Conservation (phyloP, 92 coral and sea anemone species). For the Nematostella vectensis region DNA sequence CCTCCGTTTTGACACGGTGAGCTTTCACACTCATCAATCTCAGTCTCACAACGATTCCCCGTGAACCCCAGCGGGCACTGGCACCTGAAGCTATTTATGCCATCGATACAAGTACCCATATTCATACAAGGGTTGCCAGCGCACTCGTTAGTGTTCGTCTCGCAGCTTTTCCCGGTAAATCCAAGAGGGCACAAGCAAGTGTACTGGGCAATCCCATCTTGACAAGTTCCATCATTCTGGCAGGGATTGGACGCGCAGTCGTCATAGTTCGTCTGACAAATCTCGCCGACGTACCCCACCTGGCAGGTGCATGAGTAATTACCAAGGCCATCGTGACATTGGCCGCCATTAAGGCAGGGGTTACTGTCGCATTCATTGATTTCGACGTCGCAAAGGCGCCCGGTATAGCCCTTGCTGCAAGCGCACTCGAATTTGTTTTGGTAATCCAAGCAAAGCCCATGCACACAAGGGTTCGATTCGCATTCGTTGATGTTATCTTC, state of each 20-base stretch:
- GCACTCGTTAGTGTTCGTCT: slow-evolving; percentile 50
- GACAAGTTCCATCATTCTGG: slow-evolving; percentile 55
- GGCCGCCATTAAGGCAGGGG: slow-evolving; percentile 67
- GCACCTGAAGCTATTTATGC: slow-evolving; percentile 49
- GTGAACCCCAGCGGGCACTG: slow-evolving; percentile 52
- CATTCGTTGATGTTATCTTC: slow-evolving; percentile 30
- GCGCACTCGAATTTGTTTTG: slow-evolving; percentile 17
- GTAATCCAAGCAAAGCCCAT: slow-evolving; percentile 25
- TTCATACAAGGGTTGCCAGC: slow-evolving; percentile 35
- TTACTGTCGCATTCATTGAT: slow-evolving; percentile 34
- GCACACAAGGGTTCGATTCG: slow-evolving; percentile 22
- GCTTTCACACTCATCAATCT: slow-evolving; percentile 57
- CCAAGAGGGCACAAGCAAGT: slow-evolving; percentile 53
- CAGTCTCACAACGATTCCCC: slow-evolving; percentile 51
- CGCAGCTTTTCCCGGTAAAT: slow-evolving; percentile 46
- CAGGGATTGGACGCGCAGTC: slow-evolving; percentile 58
- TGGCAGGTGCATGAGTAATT: slow-evolving; percentile 48
- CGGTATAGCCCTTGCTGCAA: slow-evolving; percentile 21
- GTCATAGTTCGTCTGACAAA: slow-evolving; percentile 57
- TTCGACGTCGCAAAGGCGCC: slow-evolving; percentile 12
- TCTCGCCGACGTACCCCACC: slow-evolving; percentile 47
- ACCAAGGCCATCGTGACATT: slow-evolving; percentile 41
- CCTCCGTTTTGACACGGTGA: slow-evolving; percentile 67
- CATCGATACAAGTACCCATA: slow-evolving; percentile 67
- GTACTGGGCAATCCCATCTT: slow-evolving; percentile 37